Evolutionary conservation across 2,113 vertebrate species (phyloP).

Genomic region (Tauraco erythrolophus): DNA sequence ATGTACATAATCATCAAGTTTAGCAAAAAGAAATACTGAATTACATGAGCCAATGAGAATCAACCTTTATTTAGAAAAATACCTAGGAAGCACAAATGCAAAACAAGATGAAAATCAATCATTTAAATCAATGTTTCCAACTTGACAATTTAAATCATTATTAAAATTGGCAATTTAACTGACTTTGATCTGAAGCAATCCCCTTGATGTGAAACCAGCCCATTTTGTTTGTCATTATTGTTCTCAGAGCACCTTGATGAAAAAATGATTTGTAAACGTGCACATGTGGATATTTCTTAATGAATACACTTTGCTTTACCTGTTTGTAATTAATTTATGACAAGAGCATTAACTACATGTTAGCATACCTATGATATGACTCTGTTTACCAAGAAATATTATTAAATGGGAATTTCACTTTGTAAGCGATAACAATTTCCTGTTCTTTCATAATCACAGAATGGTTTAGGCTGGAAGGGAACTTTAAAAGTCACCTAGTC

Average conservation of each 20-base stretch:
- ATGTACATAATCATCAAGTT: neutral
- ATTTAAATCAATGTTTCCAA: slow-evolving; percentile 48
- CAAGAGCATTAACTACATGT: neutral
- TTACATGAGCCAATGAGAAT: neutral
- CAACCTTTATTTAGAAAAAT: slow-evolving; percentile 14
- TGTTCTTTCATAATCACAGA: neutral
- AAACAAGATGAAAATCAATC: slow-evolving; percentile 44
- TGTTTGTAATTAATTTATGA: neutral
- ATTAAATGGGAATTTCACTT: neutral
- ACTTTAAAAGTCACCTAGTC: too few relatives aligned
- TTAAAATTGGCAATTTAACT: slow-evolving; percentile 53
- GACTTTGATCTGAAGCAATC: slow-evolving; percentile 17
- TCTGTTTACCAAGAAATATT: neutral
- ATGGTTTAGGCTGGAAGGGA: too few relatives aligned
- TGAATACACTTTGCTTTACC: neutral
- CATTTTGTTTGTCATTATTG: slow-evolving; percentile 17
- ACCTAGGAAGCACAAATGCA: slow-evolving; percentile 31
- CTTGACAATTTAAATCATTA: slow-evolving; percentile 32
- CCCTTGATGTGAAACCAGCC: neutral
- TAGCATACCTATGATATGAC: neutral
- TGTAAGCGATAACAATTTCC: neutral
- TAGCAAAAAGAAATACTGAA: neutral
- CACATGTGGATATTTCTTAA: neutral
- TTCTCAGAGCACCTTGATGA: neutral
- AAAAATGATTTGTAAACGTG: neutral